Base-by-base conservation (phyloP, 2,113 vertebrate species). In the Silurus glanis region DNA sequence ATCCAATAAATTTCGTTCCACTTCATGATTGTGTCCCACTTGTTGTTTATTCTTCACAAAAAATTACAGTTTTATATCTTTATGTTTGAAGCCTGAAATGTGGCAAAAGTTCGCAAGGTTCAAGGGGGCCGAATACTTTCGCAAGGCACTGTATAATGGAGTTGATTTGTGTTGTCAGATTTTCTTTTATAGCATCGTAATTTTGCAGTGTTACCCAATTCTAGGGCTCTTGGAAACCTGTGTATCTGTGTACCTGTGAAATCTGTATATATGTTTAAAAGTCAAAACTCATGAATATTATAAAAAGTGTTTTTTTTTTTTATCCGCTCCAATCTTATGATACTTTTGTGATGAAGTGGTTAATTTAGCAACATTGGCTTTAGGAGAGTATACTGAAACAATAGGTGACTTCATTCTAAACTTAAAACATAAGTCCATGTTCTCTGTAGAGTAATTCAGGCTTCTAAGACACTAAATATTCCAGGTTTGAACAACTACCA, bases 381-480 rank as follows among this genome's bases (percentile, higher is more conserved):
- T 25, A 55, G 14, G 64, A 55, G 5, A 69, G 64, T 13, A 21
- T 69, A n/a, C 19, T 4, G 58, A 28, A 75, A 17, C 51, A 62
- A 62, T 37, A 61, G 56, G 51, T 75, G 55, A 62, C 83, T 37
- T 64, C 16, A 9, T 85, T 64, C 37, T 59, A 19, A 76, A 9
- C 62, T 61, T 16, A 25, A 9, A 25, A 2, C 21, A n/a, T 51
- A 49, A 78, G n/a, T 59, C 28, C 25, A 45, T 25, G 72, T 25
- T 64, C 58, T 49, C 47, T 49, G 56, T 51, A 75, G 56, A 25
- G 45, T 49, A 75, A 76, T 7, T 45, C 12, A 5, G 64, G 83
- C 83, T 84, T 51, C n/a, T 51, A 19, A 84, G 72, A 4, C 47
- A 53, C 58, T 53, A 62, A 75, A 66, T 28, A 55, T 59, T 55